A percentile compares a stretch with the other conserved stretches of the same genome.
phyloP scores from a whole-genome alignment of 1,140 invertebrate genomes.

The Spodoptera frugiperda region DNA sequence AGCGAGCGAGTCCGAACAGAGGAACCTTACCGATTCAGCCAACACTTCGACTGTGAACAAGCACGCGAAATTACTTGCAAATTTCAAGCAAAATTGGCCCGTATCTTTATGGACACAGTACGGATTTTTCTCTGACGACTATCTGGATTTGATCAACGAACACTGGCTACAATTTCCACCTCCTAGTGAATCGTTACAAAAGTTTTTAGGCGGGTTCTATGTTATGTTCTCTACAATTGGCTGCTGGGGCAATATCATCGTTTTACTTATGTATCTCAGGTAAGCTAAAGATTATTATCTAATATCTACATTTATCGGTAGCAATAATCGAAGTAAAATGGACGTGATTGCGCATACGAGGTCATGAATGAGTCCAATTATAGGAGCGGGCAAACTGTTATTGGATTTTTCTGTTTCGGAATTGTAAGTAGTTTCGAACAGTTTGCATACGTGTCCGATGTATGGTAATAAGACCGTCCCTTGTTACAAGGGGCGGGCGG shows the following conservation, averaged over 20 bases:
- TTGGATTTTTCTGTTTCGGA: too few relatives aligned
- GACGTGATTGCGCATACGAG: too few relatives aligned
- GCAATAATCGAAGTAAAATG: too few relatives aligned
- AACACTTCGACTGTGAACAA: conserved; percentile 53
- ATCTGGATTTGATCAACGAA: conserved; percentile 87
- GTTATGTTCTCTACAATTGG: conserved; percentile 87
- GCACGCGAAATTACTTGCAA: conserved; percentile 60
- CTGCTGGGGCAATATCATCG: conserved; percentile 88
- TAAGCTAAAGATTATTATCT: conserved; percentile 72
- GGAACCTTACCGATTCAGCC: conserved; percentile 54
- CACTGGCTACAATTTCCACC: conserved; percentile 90
- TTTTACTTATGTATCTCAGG: conserved; percentile 89
- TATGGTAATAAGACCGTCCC: too few relatives aligned
- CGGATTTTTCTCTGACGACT: conserved; percentile 86
- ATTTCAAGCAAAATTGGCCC: conserved; percentile 83
- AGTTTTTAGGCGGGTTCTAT: conserved; percentile 87
- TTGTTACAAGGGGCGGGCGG: too few relatives aligned
- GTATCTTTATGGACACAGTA: conserved; percentile 82
- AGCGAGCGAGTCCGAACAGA: conserved; percentile 44
- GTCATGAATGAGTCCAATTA: too few relatives aligned
- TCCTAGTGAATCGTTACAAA: conserved; percentile 85
- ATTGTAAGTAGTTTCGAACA: too few relatives aligned
- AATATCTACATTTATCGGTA: too few relatives aligned
- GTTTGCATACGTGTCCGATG: too few relatives aligned
- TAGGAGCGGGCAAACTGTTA: not conserved